These are phyloP conservation scores for Exephanes ischioxanthus DNA, from an alignment of 2,888 invertebrate species.

Conservation along the genomic window DNA sequence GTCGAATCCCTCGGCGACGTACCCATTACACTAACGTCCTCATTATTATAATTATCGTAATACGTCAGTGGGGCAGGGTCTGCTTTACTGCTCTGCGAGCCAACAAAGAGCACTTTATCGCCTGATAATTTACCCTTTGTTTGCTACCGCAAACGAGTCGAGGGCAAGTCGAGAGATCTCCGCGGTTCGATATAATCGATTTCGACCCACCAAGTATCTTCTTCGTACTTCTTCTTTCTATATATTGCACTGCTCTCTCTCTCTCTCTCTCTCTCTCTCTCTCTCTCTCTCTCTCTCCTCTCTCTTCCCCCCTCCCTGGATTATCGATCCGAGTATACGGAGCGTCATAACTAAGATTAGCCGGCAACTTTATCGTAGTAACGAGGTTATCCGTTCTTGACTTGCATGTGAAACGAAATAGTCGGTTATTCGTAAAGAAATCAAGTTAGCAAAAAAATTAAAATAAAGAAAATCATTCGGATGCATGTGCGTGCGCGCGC, in stretches of 20 bases:
- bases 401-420: neutral
- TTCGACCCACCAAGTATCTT: conserved; percentile 36
- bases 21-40: conserved; percentile 53
- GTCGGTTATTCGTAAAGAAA: neutral
- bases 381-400: conserved; percentile 10
- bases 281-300: conserved; percentile 2
- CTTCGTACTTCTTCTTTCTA: conserved; percentile 7
- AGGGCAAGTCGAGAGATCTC: conserved; percentile 56
- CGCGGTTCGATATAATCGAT: conserved; percentile 57
- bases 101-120: conserved; percentile 59
- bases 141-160: conserved; percentile 51
- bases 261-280: neutral
- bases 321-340: conserved; percentile 45
- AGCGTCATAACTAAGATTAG: conserved; percentile 56
- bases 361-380: conserved; percentile 44
- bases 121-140: conserved; percentile 61
- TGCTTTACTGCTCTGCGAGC: conserved; percentile 29
- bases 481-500: neutral
- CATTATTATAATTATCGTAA: conserved; percentile 64
- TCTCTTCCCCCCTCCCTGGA: neutral
- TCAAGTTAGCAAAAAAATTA: too few species aligned
- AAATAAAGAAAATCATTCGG: too few species aligned
- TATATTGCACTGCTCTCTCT: conserved; percentile 7
- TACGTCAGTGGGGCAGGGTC: conserved; percentile 47
- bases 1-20: conserved; percentile 59